Evolutionary conservation across 2,888 invertebrate species (phyloP).

Genomic region (Cecidostiba fungosa): DNA sequence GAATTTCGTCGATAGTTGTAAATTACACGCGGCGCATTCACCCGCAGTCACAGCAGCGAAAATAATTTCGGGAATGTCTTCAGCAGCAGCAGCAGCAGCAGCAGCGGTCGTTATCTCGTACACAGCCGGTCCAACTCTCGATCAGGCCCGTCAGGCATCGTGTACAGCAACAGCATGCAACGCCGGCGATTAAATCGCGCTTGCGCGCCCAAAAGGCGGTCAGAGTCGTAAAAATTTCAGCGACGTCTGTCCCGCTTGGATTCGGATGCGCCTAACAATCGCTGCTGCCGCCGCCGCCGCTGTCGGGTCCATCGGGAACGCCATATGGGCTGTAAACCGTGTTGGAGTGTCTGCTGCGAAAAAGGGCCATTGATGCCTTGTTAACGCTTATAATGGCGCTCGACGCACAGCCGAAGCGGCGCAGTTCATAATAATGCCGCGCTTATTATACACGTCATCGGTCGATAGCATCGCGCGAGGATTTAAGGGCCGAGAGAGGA

Average conservation of each 20-base stretch:
- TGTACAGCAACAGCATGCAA: neutral
- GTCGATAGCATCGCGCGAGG: neutral
- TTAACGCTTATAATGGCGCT: slow-evolving; percentile 56
- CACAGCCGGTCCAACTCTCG: slow-evolving; percentile 24
- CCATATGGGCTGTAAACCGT: slow-evolving; percentile 72
- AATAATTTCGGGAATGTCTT: too few species aligned
- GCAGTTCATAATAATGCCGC: slow-evolving; percentile 55
- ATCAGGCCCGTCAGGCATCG: neutral
- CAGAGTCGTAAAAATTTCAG: slow-evolving; percentile 47
- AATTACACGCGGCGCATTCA: neutral
- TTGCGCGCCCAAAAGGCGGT: slow-evolving; percentile 18
- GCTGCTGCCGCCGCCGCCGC: slow-evolving; percentile 46
- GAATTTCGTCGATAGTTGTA: slow-evolving; percentile 14
- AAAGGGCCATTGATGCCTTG: slow-evolving; percentile 66
- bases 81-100: too few species aligned
- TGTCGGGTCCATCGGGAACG: slow-evolving; percentile 65
- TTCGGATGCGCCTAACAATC: slow-evolving; percentile 61
- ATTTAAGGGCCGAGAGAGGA: neutral
- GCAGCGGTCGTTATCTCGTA: too few species aligned
- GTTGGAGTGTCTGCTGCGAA: slow-evolving; percentile 58
- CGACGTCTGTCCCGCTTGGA: slow-evolving; percentile 22
- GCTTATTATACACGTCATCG: slow-evolving; percentile 15
- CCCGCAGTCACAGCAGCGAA: too few species aligned
- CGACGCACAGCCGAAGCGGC: slow-evolving; percentile 16
- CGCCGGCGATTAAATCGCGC: slow-evolving; percentile 27